These are phyloP conservation scores for Drosophila micromelanica DNA, from an alignment of 1,140 invertebrate genomes.

Conservation along the genomic window DNA sequence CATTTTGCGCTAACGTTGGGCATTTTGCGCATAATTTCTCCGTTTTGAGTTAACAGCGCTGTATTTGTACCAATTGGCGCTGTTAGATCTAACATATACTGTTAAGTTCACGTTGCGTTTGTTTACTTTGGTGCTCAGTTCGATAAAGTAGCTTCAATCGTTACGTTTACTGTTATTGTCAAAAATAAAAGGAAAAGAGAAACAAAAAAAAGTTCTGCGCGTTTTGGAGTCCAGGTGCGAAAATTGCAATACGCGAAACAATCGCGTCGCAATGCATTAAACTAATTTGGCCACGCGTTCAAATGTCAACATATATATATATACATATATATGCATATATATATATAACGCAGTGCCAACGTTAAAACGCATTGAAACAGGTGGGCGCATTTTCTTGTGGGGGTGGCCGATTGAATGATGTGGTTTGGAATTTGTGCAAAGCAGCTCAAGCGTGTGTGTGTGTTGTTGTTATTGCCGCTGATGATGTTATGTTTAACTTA, in stretches of 20 bases:
- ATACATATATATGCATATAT: background rate
- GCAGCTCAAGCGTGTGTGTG: too few species aligned
- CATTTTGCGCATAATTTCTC: conserved; percentile 5
- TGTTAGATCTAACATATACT: conserved; percentile 6
- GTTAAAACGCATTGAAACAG: conserved; percentile 62
- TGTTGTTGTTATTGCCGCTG: conserved; percentile 19
- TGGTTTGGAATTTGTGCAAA: conserved; percentile 30
- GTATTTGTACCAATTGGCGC: background rate
- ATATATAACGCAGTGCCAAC: conserved; percentile 16
- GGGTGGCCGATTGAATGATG: conserved; percentile 25
- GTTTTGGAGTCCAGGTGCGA: conserved; percentile 30
- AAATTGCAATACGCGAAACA: conserved; percentile 42
- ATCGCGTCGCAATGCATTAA: conserved; percentile 50
- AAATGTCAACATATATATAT: conserved; percentile 19
- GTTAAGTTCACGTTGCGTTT: conserved; percentile 17
- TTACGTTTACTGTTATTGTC: conserved; percentile 22
- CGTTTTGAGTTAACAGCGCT: conserved; percentile 16
- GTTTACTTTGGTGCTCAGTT: conserved; percentile 45
- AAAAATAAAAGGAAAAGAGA: conserved; percentile 13
- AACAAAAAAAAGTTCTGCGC: conserved; percentile 28
- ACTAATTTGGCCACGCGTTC: conserved; percentile 47
- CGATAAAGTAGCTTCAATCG: conserved; percentile 33
- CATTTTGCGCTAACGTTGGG: background rate
- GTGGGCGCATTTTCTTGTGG: conserved; percentile 51
- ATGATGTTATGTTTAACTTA: conserved; percentile 47